These are phyloP conservation scores for Engystomops pustulosus DNA, from an alignment of 2,113 vertebrate genomes.

Conservation along the genomic window DNA sequence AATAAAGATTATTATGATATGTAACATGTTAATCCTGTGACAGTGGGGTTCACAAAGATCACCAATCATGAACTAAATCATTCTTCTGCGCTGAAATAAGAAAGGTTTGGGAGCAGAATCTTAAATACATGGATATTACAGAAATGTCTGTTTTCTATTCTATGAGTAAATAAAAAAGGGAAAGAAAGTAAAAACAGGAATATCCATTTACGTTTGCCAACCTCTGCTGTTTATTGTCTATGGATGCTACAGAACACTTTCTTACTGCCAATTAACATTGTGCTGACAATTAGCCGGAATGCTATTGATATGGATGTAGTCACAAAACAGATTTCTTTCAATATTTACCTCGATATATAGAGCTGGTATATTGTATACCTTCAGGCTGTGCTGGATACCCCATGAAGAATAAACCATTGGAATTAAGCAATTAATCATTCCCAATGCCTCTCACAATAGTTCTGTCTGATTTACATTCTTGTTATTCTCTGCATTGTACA, in stretches of 20 bases:
- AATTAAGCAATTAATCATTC: slow-evolving; percentile 16
- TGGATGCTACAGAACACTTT: not conserved
- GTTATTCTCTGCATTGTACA: not conserved
- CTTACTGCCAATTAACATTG: not conserved
- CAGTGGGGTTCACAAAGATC: too few relatives aligned
- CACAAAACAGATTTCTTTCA: slow-evolving; percentile 14
- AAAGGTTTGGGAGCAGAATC: too few relatives aligned
- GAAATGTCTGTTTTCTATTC: too few relatives aligned
- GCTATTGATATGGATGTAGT: not conserved
- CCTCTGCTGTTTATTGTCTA: not conserved
- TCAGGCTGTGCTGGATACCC: not conserved
- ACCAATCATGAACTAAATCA: too few relatives aligned
- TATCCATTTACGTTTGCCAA: not conserved
- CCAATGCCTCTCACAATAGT: not conserved
- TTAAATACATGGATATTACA: too few relatives aligned
- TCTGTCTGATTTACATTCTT: slow-evolving; percentile 24
- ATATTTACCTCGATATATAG: slow-evolving; percentile 30
- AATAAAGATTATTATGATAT: too few relatives aligned
- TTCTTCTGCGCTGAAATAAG: too few relatives aligned
- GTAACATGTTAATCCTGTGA: too few relatives aligned
- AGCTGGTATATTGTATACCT: slow-evolving; percentile 42
- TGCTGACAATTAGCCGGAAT: not conserved
- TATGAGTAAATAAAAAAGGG: too few relatives aligned
- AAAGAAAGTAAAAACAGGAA: too few relatives aligned
- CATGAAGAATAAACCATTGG: not conserved